A percentile compares a stretch with the other conserved stretches of the same genome.
Evolutionary conservation across 1,140 invertebrate genomes (phyloP).

Genomic region (Anagrus nilaparvatae): DNA sequence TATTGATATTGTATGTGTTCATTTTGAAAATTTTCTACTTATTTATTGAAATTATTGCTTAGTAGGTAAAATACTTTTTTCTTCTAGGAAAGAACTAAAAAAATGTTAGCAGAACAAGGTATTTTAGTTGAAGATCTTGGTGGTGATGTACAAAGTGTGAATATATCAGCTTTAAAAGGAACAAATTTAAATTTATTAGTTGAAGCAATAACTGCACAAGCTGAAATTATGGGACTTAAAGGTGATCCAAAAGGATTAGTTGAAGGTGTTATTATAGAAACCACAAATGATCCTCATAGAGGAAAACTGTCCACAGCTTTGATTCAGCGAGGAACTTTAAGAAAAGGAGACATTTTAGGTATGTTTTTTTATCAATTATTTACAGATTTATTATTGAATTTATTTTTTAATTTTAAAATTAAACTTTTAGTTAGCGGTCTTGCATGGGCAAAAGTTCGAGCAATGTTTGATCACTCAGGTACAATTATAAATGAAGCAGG

Average conservation of each 20-base stretch:
- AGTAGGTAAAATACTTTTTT: slow-evolving; percentile 12
- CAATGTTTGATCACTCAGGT: slow-evolving; percentile 76
- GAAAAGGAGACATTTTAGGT: slow-evolving; percentile 63
- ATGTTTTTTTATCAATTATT: slow-evolving; percentile 8
- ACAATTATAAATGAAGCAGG: slow-evolving; percentile 53
- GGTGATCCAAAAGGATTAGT: slow-evolving; percentile 72
- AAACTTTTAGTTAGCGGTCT: slow-evolving; percentile 64
- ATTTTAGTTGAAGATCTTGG: slow-evolving; percentile 80
- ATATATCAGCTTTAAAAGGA: slow-evolving; percentile 81
- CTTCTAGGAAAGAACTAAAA: slow-evolving; percentile 61
- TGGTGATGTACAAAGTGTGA: slow-evolving; percentile 85
- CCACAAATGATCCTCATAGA: slow-evolving; percentile 57
- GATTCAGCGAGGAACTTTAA: slow-evolving; percentile 82
- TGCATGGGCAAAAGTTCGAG: slow-evolving; percentile 74
- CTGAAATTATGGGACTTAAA: slow-evolving; percentile 80
- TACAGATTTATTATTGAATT: slow-evolving; percentile 6
- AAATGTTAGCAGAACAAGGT: slow-evolving; percentile 64
- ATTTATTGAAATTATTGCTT: slow-evolving; percentile 8
- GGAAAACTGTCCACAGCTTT: slow-evolving; percentile 83
- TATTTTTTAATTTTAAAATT: slow-evolving; percentile 7
- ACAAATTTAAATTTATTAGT: slow-evolving; percentile 70
- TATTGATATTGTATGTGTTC: slow-evolving; percentile 70
- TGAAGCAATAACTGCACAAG: slow-evolving; percentile 76
- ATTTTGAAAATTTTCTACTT: slow-evolving; percentile 13
- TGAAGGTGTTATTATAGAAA: slow-evolving; percentile 87